These are phyloP conservation scores for Neodontobutis hainanensis DNA, from an alignment of 2,113 vertebrate species.

Conservation along the genomic window DNA sequence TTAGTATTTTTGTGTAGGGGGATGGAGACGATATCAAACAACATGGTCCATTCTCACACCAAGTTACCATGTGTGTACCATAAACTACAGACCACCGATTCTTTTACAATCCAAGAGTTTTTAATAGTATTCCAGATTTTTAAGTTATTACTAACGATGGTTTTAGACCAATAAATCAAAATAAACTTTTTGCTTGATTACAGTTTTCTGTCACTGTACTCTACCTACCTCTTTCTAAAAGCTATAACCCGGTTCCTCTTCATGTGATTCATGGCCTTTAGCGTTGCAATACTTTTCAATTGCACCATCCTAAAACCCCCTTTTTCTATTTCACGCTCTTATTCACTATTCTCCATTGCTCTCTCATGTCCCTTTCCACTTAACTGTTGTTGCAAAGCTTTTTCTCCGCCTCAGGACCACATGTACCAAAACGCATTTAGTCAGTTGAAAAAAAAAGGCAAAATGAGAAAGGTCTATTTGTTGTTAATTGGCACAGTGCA, in stretches of 20 bases:
- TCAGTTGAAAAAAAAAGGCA: slow-evolving; percentile 14
- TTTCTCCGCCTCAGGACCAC: slow-evolving; percentile 14
- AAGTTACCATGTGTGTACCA: too few relatives aligned
- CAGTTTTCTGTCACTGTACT: slow-evolving; percentile 7
- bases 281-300: slow-evolving; percentile 36
- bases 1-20: too few relatives aligned
- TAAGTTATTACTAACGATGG: too few relatives aligned
- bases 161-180: too few relatives aligned
- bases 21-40: too few relatives aligned
- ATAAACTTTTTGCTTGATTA: not conserved
- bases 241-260: slow-evolving; percentile 1
- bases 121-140: too few relatives aligned
- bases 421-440: slow-evolving; percentile 25
- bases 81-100: too few relatives aligned
- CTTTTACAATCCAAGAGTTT: too few relatives aligned
- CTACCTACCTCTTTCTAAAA: not conserved
- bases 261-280: slow-evolving; percentile 47
- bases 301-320: slow-evolving; percentile 28
- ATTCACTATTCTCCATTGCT: slow-evolving; percentile 27
- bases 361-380: slow-evolving; percentile 32
- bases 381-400: slow-evolving; percentile 9
- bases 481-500: slow-evolving; percentile 64
- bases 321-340: slow-evolving; percentile 41
- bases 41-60: too few relatives aligned
- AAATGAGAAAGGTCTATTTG: slow-evolving; percentile 50